Conservation (phyloP, 2,797 vertebrate species). For the Cyprinodon diabolis region DNA sequence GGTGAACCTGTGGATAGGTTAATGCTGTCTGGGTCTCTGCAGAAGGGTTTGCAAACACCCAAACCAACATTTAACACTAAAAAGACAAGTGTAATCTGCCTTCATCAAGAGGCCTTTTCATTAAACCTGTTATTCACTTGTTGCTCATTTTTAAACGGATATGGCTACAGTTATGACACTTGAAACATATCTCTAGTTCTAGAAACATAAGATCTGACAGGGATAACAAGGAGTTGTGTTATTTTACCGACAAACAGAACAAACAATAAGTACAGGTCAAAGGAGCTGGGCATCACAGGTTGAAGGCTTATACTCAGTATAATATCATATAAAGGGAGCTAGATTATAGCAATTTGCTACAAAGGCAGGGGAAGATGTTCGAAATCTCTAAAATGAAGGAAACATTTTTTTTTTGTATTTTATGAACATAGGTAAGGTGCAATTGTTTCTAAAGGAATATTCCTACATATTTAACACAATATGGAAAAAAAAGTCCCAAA, state of each 20-base stretch:
- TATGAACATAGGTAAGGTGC: constrained; percentile 80
- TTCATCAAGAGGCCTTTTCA: constrained; percentile 18
- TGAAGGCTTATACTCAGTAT: constrained; percentile 77
- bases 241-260: neutral
- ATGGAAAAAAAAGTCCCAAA: constrained; percentile 40
- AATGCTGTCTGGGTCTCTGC: constrained; percentile 3
- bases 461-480: constrained; percentile 76
- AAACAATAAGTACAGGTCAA: constrained; percentile 46
- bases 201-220: constrained; percentile 22
- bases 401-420: constrained; percentile 63
- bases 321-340: constrained; percentile 73
- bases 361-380: constrained; percentile 62
- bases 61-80: constrained; percentile 23
- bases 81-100: constrained; percentile 65
- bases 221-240: neutral
- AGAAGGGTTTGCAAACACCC: constrained; percentile 7
- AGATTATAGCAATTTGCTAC: constrained; percentile 82
- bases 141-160: constrained; percentile 28
- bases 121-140: constrained; percentile 23
- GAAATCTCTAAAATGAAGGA: constrained; percentile 62
- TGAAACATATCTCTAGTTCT: constrained; percentile 19
- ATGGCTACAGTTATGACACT: constrained; percentile 35
- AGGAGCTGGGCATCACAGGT: constrained; percentile 54
- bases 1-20: neutral
- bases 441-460: constrained; percentile 78